Conservation (phyloP, 1,140 invertebrate genomes). For the Drosophila kohkoa region DNA sequence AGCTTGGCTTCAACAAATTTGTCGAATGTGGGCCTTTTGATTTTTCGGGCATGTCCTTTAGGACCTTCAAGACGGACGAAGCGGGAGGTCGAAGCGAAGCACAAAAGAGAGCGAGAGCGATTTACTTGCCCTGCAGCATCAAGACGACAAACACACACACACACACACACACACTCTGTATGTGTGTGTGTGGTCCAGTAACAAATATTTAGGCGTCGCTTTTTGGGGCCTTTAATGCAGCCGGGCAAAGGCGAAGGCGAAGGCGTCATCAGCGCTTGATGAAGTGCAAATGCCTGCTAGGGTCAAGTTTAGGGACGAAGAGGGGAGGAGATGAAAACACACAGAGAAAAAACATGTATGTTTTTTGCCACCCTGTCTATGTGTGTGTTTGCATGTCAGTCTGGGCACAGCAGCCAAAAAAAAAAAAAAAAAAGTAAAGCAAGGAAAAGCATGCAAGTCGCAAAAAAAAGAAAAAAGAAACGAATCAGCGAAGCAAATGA, state of each 20-base stretch:
- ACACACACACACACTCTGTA: conserved; percentile 54
- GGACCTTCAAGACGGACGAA: no score
- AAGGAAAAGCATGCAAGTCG: not conserved
- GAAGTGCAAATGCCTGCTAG: conserved; percentile 79
- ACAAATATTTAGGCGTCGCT: conserved; percentile 34
- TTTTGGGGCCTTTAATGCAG: conserved; percentile 49
- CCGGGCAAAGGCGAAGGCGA: not conserved
- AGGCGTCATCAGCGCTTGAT: conserved; percentile 53
- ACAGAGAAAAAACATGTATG: not conserved
- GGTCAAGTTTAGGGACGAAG: conserved; percentile 70
- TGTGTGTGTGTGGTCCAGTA: conserved; percentile 32
- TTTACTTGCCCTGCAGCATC: conserved; percentile 72
- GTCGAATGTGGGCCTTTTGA: conserved; percentile 31
- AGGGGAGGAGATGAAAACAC: conserved; percentile 52
- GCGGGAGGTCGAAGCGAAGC: no score
- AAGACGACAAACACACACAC: conserved; percentile 58
- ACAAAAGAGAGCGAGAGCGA: conserved; percentile 58
- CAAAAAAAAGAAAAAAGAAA: conserved; percentile 29
- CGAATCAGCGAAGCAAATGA: conserved; percentile 56
- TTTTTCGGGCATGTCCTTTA: conserved; percentile 7
- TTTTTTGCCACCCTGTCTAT: conserved; percentile 49
- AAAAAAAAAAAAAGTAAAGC: no score
- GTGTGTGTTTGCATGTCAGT: conserved; percentile 32
- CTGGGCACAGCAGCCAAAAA: conserved; percentile 53
- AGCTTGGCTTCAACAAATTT: conserved; percentile 42